phyloP scores from a whole-genome alignment of 2,888 invertebrate genomes.

The Abrostola triplasia region DNA sequence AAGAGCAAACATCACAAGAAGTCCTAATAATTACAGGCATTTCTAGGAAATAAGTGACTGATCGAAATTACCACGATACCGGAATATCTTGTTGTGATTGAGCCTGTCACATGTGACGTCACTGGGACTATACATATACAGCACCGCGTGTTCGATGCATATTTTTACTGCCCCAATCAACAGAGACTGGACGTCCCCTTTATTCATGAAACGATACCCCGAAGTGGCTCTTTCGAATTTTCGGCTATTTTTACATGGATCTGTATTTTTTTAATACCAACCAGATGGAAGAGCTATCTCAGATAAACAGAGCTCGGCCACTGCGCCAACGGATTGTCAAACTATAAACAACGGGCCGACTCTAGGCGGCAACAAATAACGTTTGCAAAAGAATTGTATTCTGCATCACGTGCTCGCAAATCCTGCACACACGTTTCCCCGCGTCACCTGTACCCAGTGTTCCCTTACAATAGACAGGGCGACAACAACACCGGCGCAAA shows the following conservation, averaged over 20 bases:
- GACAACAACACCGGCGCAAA: slow-evolving; percentile 55
- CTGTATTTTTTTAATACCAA: too few relatives aligned
- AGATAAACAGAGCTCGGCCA: neutral
- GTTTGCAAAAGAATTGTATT: slow-evolving; percentile 36
- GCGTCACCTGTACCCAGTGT: slow-evolving; percentile 35
- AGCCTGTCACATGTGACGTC: neutral
- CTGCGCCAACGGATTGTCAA: slow-evolving; percentile 5
- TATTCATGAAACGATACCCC: neutral
- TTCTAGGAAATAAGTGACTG: neutral
- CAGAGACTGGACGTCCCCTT: slow-evolving; percentile 23
- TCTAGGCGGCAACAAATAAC: slow-evolving; percentile 16
- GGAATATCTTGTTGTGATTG: neutral
- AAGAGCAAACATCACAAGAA: too few relatives aligned
- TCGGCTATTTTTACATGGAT: neutral
- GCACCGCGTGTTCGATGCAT: slow-evolving; percentile 3
- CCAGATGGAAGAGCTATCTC: neutral
- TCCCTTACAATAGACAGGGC: slow-evolving; percentile 51
- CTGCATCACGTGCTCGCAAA: slow-evolving; percentile 47
- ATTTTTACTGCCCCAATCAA: slow-evolving; percentile 40
- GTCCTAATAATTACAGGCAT: too few relatives aligned
- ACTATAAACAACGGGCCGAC: slow-evolving; percentile 32
- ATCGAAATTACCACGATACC: neutral
- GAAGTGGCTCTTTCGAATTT: neutral
- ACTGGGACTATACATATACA: too few relatives aligned
- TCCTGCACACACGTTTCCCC: slow-evolving; percentile 47